These are phyloP conservation scores for Gymnosoma rotundatum DNA, from an alignment of 2,888 invertebrate species.

Conservation along the genomic window DNA sequence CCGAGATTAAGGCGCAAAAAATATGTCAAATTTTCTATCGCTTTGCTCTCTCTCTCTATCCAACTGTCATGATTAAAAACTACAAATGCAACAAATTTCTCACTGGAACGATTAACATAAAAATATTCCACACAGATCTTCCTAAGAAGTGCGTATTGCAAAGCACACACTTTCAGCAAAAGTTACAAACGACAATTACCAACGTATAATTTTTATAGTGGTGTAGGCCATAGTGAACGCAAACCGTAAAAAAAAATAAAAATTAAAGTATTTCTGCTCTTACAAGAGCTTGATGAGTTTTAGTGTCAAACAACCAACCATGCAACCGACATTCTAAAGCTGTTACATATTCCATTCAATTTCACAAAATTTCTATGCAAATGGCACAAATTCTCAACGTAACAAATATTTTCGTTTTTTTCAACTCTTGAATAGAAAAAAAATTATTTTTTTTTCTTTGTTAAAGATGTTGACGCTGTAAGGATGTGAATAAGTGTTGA, in stretches of 20 bases:
- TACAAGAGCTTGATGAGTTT: background rate
- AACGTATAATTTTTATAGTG: background rate
- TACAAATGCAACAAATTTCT: too few species aligned
- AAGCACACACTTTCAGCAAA: too few species aligned
- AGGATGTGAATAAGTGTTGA: constrained; percentile 24
- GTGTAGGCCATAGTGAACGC: background rate
- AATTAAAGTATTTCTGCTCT: constrained; percentile 30
- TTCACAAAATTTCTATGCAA: constrained; percentile 53
- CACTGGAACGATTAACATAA: too few species aligned
- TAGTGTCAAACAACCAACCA: constrained; percentile 23
- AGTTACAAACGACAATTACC: background rate
- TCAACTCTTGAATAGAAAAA: constrained; percentile 20
- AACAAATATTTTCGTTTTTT: background rate
- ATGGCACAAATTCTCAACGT: constrained; percentile 34
- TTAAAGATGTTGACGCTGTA: background rate
- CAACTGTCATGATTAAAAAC: too few species aligned
- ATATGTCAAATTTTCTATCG: too few species aligned
- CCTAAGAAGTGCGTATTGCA: background rate
- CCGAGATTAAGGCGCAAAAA: too few species aligned
- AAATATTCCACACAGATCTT: background rate
- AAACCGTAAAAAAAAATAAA: background rate
- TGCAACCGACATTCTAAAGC: constrained; percentile 46
- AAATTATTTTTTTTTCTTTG: background rate
- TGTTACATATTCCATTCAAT: constrained; percentile 62
- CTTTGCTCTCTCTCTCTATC: too few species aligned